phyloP scores from a whole-genome alignment of 2,113 vertebrate species.

The Theropithecus gelada region DNA sequence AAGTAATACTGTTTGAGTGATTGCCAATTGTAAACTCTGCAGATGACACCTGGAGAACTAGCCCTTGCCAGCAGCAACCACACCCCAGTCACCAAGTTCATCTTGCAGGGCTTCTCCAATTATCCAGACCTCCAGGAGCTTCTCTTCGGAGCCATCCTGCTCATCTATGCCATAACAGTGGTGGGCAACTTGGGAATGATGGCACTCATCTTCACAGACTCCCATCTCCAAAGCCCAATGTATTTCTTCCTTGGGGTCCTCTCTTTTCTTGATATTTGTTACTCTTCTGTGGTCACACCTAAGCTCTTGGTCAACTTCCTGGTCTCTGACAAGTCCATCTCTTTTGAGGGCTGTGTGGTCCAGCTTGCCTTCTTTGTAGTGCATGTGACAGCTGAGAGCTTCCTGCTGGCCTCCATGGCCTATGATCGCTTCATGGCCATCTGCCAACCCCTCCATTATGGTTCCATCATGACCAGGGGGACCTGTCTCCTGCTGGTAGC shows the following conservation, averaged over 20 bases:
- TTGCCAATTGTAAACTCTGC: neutral
- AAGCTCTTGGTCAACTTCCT: slow-evolving; percentile 68
- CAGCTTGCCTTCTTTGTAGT: slow-evolving; percentile 61
- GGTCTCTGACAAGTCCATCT: slow-evolving; percentile 64
- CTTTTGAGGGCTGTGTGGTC: slow-evolving; percentile 39
- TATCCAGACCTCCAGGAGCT: slow-evolving; percentile 13
- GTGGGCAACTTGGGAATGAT: slow-evolving; percentile 60
- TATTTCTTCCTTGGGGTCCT: slow-evolving; percentile 72
- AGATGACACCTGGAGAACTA: slow-evolving; percentile 53
- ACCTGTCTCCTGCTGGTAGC: slow-evolving; percentile 53
- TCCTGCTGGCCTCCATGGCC: slow-evolving; percentile 68
- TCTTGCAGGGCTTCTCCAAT: slow-evolving; percentile 63
- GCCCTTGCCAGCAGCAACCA: slow-evolving; percentile 25
- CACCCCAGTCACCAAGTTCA: slow-evolving; percentile 39
- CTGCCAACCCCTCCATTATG: neutral
- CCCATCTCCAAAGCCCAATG: slow-evolving; percentile 66
- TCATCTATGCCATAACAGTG: slow-evolving; percentile 41
- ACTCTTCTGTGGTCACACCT: slow-evolving; percentile 65
- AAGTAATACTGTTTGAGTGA: neutral
- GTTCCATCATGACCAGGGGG: slow-evolving; percentile 24
- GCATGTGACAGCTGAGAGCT: slow-evolving; percentile 55
- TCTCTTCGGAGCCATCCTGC: slow-evolving; percentile 60
- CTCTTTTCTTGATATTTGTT: slow-evolving; percentile 72
- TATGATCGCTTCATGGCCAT: neutral
- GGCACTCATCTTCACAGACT: slow-evolving; percentile 32